phyloP scores from a whole-genome alignment of 2,113 vertebrate genomes.

The Acanthochromis polyacanthus region DNA sequence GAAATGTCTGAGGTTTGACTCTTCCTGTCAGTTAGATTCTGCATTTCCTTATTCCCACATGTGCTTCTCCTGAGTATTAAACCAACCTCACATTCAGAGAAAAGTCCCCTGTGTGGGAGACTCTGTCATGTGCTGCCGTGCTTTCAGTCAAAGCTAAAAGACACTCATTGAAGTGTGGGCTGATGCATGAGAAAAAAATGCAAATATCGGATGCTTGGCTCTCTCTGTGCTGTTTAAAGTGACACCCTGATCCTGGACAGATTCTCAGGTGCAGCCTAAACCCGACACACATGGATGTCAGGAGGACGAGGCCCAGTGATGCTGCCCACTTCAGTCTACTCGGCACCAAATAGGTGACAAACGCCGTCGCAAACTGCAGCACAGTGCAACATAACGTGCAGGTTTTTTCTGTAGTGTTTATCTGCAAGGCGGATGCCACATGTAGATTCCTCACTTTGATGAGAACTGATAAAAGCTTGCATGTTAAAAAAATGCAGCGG shows the following conservation, averaged over 20 bases:
- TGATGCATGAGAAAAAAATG: neutral
- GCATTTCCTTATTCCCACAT: conserved; percentile 35
- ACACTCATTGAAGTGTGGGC: conserved; percentile 28
- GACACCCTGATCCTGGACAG: conserved; percentile 17
- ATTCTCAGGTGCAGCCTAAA: conserved; percentile 15
- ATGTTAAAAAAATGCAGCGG: neutral
- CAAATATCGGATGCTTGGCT: neutral
- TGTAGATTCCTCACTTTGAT: conserved; percentile 12
- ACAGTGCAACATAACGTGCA: too few species aligned
- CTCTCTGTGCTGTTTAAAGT: neutral
- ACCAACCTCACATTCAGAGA: conserved; percentile 25
- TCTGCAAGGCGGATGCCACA: neutral
- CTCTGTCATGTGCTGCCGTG: neutral
- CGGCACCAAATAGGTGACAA: conserved; percentile 69
- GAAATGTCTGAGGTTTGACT: conserved; percentile 41
- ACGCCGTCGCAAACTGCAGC: neutral
- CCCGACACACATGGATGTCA: conserved; percentile 63
- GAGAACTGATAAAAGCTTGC: neutral
- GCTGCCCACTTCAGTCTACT: conserved; percentile 62
- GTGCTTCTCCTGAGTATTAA: conserved; percentile 15
- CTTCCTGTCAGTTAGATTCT: neutral
- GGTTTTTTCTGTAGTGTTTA: neutral
- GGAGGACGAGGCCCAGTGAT: conserved; percentile 67
- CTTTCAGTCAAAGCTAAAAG: conserved; percentile 4
- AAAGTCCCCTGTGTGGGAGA: conserved; percentile 77